These are phyloP conservation scores for Trematocara zebra DNA, from an alignment of 2,113 vertebrate species.

Conservation along the genomic window DNA sequence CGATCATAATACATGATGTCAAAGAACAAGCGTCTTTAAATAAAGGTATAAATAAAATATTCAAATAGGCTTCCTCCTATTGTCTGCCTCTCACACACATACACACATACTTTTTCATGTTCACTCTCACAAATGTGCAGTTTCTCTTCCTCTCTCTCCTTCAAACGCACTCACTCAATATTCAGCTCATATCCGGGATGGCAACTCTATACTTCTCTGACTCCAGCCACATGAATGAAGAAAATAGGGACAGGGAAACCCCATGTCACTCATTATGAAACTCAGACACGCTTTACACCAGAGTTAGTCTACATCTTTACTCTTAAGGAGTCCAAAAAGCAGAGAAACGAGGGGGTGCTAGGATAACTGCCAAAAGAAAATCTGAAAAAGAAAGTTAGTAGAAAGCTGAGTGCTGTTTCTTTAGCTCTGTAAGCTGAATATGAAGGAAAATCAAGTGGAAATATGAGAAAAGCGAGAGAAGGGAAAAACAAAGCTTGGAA, in stretches of 20 bases:
- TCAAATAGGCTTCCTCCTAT: neutral
- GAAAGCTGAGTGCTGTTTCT: neutral
- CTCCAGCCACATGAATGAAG: conserved; percentile 68
- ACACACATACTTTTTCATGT: neutral
- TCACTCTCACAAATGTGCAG: neutral
- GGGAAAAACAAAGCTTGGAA: neutral
- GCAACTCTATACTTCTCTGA: conserved; percentile 10
- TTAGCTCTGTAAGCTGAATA: neutral
- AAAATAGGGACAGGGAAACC: conserved; percentile 59
- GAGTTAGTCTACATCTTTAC: neutral
- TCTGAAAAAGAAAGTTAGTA: neutral
- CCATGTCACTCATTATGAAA: conserved; percentile 40
- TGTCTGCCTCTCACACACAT: neutral
- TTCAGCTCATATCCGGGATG: conserved; percentile 33
- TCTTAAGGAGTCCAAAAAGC: neutral
- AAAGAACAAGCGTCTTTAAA: neutral
- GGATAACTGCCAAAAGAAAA: neutral
- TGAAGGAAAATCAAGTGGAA: neutral
- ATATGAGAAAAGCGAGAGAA: neutral
- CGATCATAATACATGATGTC: neutral
- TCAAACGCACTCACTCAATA: conserved; percentile 15
- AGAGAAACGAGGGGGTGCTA: neutral
- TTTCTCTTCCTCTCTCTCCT: neutral
- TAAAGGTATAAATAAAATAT: conserved; percentile 18
- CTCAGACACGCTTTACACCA: neutral